Evolutionary conservation across 2,797 vertebrate genomes (phyloP).

Genomic region (Muscicapa comitata): DNA sequence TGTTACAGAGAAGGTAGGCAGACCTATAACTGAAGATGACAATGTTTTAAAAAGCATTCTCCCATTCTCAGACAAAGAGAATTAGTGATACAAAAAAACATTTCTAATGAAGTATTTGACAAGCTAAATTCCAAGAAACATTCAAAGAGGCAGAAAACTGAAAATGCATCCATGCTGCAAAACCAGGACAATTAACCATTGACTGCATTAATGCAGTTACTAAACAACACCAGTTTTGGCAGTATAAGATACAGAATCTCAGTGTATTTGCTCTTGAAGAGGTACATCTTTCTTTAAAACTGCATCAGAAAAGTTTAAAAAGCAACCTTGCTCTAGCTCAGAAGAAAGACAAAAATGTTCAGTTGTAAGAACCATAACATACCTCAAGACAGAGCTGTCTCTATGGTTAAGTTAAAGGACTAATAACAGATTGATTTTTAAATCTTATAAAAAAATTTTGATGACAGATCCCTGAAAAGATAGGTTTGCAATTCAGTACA

Average conservation of each 20-base stretch:
- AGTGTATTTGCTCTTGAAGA: neutral
- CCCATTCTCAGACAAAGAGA: neutral
- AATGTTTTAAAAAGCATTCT: neutral
- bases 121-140: neutral
- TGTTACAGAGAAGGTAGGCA: neutral
- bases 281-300: neutral
- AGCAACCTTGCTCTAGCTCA: neutral
- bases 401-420: neutral
- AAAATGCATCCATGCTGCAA: neutral
- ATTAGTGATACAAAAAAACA: neutral
- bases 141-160: neutral
- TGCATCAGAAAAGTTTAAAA: neutral
- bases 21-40: neutral
- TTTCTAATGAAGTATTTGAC: neutral
- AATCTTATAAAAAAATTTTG: neutral
- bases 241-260: neutral
- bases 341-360: neutral
- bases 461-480: neutral
- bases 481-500: neutral
- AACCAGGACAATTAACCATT: neutral
- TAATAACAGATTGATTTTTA: neutral
- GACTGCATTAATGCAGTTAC: neutral
- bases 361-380: neutral
- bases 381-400: neutral
- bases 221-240: neutral